Evolutionary conservation across 2,113 vertebrate genomes (phyloP).

Genomic region (Nibea albiflora): DNA sequence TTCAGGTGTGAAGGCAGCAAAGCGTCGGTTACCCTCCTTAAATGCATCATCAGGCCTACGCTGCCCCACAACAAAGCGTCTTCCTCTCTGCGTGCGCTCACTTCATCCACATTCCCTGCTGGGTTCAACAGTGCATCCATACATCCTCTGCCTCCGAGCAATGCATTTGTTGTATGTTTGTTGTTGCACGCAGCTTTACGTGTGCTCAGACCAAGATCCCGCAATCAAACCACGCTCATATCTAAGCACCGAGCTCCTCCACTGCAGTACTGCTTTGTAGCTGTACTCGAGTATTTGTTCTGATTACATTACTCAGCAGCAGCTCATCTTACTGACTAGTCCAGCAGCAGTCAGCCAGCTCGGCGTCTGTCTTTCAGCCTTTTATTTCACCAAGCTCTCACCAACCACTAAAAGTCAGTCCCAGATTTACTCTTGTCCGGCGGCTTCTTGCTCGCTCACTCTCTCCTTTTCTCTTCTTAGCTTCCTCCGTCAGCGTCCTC

Average conservation of each 20-base stretch:
- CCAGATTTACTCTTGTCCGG: too few species aligned
- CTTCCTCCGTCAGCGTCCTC: too few species aligned
- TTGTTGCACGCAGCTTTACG: constrained; percentile 27
- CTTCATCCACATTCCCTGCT: constrained; percentile 48
- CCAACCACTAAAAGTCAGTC: too few species aligned
- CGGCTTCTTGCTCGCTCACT: too few species aligned
- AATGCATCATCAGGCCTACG: constrained; percentile 21
- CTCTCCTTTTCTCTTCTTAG: too few species aligned
- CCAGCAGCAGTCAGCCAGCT: too few species aligned
- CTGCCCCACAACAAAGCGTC: constrained; percentile 39
- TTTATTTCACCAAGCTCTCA: too few species aligned
- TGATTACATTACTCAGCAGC: too few species aligned
- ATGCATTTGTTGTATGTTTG: constrained; percentile 43
- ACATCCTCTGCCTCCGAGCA: constrained; percentile 45
- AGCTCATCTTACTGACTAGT: too few species aligned
- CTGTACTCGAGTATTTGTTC: too few species aligned
- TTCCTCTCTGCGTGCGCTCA: constrained; percentile 24
- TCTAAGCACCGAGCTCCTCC: background rate
- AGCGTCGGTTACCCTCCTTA: constrained; percentile 3
- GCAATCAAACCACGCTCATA: background rate
- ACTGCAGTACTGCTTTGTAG: background rate
- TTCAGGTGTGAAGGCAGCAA: constrained; percentile 1
- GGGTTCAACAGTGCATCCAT: constrained; percentile 32
- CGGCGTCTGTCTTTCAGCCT: too few species aligned
- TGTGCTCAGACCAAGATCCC: constrained; percentile 16